A percentile compares a stretch with the other conserved stretches of the same genome.
Conservation (phyloP, 2,797 vertebrate genomes). For the Enteromius fasciolatus region DNA sequence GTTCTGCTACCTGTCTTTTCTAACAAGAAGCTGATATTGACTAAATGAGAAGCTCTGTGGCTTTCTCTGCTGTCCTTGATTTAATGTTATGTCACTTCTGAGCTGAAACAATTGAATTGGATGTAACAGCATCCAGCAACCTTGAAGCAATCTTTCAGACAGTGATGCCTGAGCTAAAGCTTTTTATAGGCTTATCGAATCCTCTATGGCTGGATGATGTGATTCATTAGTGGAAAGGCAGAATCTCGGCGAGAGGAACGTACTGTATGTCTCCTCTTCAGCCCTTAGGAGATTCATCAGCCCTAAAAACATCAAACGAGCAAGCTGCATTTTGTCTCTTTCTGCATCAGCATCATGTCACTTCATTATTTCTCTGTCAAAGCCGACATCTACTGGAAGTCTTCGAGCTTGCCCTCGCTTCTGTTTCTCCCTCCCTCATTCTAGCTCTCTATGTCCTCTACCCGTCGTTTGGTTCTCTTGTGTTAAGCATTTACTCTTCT, state of each 20-base stretch:
- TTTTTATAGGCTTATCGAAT: conserved; percentile 52
- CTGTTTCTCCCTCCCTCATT: conserved; percentile 42
- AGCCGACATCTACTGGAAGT: conserved; percentile 47
- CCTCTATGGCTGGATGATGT: conserved; percentile 47
- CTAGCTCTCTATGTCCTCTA: conserved; percentile 50
- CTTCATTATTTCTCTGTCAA: conserved; percentile 48
- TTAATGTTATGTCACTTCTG: conserved; percentile 55
- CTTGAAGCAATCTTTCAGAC: conserved; percentile 56
- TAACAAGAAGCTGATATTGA: conserved; percentile 21
- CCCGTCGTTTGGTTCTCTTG: conserved; percentile 56
- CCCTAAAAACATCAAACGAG: conserved; percentile 43
- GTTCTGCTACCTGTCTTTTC: conserved; percentile 14
- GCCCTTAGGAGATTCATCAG: conserved; percentile 55
- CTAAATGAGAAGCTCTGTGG: conserved; percentile 35
- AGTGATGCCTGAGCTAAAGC: conserved; percentile 48
- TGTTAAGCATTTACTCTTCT: conserved; percentile 60
- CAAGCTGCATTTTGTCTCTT: conserved; percentile 44
- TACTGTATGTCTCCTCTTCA: conserved; percentile 41
- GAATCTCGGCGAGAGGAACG: conserved; percentile 36
- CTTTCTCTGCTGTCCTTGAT: conserved; percentile 44
- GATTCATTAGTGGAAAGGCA: conserved; percentile 55
- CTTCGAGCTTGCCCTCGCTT: conserved; percentile 16
- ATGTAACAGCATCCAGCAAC: conserved; percentile 54
- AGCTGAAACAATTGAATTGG: conserved; percentile 51
- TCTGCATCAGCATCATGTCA: conserved; percentile 46